Conservation (phyloP, 1,140 invertebrate species). For the Drosophila rufa region DNA sequence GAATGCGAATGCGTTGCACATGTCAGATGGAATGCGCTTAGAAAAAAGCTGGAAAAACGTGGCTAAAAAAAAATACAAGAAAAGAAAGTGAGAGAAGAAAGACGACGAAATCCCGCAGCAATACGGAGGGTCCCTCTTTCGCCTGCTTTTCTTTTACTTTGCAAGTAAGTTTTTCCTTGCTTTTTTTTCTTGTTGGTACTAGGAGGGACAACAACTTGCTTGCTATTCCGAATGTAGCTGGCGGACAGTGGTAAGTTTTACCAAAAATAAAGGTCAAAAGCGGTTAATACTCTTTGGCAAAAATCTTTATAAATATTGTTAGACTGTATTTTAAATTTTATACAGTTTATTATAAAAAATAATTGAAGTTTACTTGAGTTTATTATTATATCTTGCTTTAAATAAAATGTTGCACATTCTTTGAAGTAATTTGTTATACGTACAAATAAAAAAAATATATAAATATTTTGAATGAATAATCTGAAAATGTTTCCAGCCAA, state of each 20-base stretch:
- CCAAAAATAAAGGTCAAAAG: background rate
- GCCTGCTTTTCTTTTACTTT: conserved; percentile 47
- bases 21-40: conserved; percentile 74
- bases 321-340: too few species aligned
- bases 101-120: conserved; percentile 52
- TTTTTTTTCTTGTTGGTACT: conserved; percentile 30
- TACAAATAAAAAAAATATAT: too few species aligned
- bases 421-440: too few species aligned
- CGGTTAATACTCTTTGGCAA: accelerated
- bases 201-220: conserved; percentile 57
- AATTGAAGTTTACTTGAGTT: too few species aligned
- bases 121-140: conserved; percentile 47
- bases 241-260: conserved; percentile 1
- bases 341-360: too few species aligned
- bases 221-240: conserved; percentile 61
- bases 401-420: too few species aligned
- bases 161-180: conserved; percentile 52
- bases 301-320: background rate
- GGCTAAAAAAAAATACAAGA: conserved; percentile 5
- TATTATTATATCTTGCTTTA: too few species aligned
- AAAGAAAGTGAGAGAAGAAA: conserved; percentile 31
- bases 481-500: too few species aligned
- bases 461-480: too few species aligned
- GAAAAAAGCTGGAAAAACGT: conserved; percentile 56
- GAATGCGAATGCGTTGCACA: conserved; percentile 82